Conservation (phyloP, 2,113 vertebrate genomes). For the Phalacrocorax pelagicus region DNA sequence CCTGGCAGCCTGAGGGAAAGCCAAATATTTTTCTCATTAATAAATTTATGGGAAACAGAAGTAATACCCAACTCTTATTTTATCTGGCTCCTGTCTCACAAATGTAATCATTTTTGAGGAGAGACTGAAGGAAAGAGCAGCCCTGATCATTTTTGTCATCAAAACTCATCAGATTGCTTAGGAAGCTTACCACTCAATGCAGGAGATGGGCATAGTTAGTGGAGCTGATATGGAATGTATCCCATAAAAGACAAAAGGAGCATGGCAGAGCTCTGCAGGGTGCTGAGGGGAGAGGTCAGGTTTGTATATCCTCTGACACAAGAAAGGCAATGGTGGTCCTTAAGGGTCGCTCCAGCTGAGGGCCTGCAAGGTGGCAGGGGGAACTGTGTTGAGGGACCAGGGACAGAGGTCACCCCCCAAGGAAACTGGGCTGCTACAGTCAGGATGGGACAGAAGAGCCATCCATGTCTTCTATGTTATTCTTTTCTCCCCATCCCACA, state of each 20-base stretch:
- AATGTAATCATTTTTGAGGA: background rate
- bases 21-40: background rate
- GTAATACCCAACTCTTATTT: background rate
- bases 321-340: background rate
- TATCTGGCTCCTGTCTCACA: background rate
- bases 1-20: background rate
- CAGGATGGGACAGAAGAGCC: background rate
- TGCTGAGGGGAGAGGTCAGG: background rate
- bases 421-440: background rate
- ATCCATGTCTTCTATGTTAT: background rate
- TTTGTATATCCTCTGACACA: background rate
- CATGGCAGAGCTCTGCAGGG: accelerated
- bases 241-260: background rate
- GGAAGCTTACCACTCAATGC: background rate
- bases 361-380: background rate
- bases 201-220: background rate
- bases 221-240: background rate
- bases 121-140: background rate
- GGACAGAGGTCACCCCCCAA: background rate
- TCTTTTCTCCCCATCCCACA: background rate
- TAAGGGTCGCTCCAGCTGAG: background rate
- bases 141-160: background rate
- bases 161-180: background rate
- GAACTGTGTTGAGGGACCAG: accelerated
- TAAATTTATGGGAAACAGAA: background rate